Conservation (phyloP, 2,113 vertebrate species). For the Triplophysa siluroides region DNA sequence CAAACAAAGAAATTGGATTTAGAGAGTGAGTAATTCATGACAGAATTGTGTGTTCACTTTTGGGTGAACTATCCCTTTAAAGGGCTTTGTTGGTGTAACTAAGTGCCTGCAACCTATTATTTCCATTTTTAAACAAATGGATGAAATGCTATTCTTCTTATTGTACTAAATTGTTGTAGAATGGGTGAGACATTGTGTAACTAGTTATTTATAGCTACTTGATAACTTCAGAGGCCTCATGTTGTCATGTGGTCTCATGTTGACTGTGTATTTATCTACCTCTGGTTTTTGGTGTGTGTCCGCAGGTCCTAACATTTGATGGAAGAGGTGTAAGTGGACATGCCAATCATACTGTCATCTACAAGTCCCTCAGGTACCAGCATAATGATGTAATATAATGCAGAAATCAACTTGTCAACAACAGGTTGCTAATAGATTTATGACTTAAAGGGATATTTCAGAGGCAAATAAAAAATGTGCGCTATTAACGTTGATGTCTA, state of each 20-base stretch:
- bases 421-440: not conserved
- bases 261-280: not conserved
- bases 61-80: no score
- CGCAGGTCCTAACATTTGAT: constrained; percentile 95
- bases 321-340: constrained; percentile 89
- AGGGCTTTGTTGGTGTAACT: no score
- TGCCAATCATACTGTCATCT: constrained; percentile 84
- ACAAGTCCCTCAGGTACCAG: constrained; percentile 83
- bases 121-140: no score
- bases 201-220: not conserved
- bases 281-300: constrained; percentile 46
- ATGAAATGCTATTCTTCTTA: no score
- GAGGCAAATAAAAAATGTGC: no score
- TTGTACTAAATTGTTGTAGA: no score
- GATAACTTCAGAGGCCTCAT: not conserved
- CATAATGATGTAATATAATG: not conserved
- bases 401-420: not conserved
- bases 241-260: not conserved
- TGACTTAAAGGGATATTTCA: not conserved
- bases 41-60: no score
- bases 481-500: no score
- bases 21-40: no score
- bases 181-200: not conserved
- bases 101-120: no score
- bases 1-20: no score